Evolutionary conservation across 1,140 invertebrate species (phyloP).

Genomic region (Drosophila lacertosa): DNA sequence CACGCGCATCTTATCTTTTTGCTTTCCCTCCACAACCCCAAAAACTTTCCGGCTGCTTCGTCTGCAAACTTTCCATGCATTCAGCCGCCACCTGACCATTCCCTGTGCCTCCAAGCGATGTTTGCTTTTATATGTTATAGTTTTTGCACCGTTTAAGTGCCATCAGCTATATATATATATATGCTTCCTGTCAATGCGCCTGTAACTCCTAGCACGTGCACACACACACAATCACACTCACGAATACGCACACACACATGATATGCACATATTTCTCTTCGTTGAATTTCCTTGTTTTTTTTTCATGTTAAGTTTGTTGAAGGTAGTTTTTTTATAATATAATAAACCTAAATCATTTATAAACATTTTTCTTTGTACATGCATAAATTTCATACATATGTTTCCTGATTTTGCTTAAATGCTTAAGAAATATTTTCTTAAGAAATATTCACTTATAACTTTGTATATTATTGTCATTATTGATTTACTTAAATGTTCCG

Average conservation of each 20-base stretch:
- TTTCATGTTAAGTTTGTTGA: background rate
- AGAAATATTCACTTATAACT: too few relatives aligned
- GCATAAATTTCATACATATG: too few relatives aligned
- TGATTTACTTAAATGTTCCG: too few relatives aligned
- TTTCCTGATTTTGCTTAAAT: too few relatives aligned
- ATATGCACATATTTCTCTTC: background rate
- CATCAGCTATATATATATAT: constrained; percentile 34
- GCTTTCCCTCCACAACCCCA: constrained; percentile 15
- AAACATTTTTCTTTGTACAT: too few relatives aligned
- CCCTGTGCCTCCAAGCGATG: background rate
- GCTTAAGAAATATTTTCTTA: background rate
- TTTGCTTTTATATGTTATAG: constrained; percentile 3
- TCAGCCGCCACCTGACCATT: constrained; percentile 4
- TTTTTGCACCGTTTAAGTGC: constrained; percentile 27
- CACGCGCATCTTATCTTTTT: constrained; percentile 61
- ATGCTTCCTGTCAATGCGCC: constrained; percentile 63
- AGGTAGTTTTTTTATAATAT: background rate
- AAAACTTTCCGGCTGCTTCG: constrained; percentile 21
- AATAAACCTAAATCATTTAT: background rate
- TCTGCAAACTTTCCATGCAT: constrained; percentile 38
- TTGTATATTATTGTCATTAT: too few relatives aligned
- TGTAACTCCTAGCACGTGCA: constrained; percentile 50
- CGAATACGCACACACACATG: constrained; percentile 6
- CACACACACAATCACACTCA: constrained; percentile 13
- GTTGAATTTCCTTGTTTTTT: background rate